Evolutionary conservation across 2,888 invertebrate species (phyloP), one percentile per base, ranked within the genome.

Genomic region (Aspidiotus destructor): DNA sequence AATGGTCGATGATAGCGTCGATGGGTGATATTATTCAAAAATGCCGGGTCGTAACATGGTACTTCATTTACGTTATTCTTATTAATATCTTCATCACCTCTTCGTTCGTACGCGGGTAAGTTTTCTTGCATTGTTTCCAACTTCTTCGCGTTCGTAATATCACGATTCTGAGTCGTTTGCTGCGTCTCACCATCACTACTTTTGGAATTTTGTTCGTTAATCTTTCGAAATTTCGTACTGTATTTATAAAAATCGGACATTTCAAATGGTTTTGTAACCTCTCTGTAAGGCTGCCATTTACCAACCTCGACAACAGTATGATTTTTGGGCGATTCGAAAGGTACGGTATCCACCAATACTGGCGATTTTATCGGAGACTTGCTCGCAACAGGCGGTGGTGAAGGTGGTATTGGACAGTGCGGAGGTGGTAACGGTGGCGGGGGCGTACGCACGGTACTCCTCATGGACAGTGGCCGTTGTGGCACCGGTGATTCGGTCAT

Each of bases 161-260:
- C 54, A 9, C 63, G 28, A 63, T 63, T 63, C n/a, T 52, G 54
- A 28, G 54, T 41, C 15, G 41, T 17, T 3, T 40, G 52, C 15
- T 63, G 63, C 48, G 40, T 41, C 41, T 63, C 63, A 7, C n/a
- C 13, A 17, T 10, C 10, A 8, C 15, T n/a, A 13, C 53, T 54
- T 41, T 40, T 28, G 5, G 28, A 28, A 2, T 63, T 53, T 3
- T 52, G 41, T 9, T 73, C 70, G 62, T 77, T 77, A 73, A 82
- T 83, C 73, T 92, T 86, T 71, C 94, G 84, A 77, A 89, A 92
- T 77, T 94, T 93, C 7, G 93, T 94, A 64, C 95, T 96, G 78
- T 97, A 97, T 79, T 96, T 97, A 78, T 95, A 97, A 78, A 94
- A 96, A 78, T 97, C 97, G 0, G 94, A 88, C 91, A 96, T 94